Evolutionary conservation across 2,888 invertebrate species (phyloP).

Genomic region (Sarcophaga subvicina): DNA sequence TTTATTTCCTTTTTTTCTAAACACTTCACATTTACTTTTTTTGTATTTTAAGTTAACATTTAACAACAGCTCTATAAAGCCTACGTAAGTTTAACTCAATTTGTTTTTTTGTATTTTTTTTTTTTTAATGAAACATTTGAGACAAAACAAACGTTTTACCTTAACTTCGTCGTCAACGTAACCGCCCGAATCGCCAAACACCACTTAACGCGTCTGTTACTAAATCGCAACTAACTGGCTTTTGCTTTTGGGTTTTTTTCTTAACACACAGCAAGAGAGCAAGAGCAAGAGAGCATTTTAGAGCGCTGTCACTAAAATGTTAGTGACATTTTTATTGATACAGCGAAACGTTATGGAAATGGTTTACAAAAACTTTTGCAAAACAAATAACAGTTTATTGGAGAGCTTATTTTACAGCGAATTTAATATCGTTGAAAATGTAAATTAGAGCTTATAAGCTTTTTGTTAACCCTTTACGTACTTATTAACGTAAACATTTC

Average conservation of each 20-base stretch:
- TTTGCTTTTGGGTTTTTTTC: not conserved
- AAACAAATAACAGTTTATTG: no score
- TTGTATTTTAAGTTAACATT: constrained; percentile 32
- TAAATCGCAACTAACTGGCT: constrained; percentile 63
- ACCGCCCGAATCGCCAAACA: constrained; percentile 3
- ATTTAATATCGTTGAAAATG: no score
- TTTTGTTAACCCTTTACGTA: no score
- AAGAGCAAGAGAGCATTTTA: not conserved
- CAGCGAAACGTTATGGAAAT: constrained; percentile 6
- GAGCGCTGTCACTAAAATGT: constrained; percentile 2
- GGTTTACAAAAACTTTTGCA: not conserved
- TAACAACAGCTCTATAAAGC: constrained; percentile 42
- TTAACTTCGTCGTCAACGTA: not conserved
- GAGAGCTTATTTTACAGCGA: no score
- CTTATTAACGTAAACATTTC: no score
- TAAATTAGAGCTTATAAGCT: no score
- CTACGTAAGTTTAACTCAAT: constrained; percentile 54
- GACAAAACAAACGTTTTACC: not conserved
- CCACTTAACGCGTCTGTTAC: constrained; percentile 63
- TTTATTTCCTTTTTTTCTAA: constrained; percentile 9
- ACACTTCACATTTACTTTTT: constrained; percentile 23
- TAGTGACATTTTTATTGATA: constrained; percentile 2
- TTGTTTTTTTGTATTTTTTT: not conserved
- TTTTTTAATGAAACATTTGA: not conserved
- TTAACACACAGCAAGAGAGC: not conserved